A percentile compares a stretch with the other conserved stretches of the same genome.
phyloP scores from a whole-genome alignment of 2,113 vertebrate species.

The Glaucidium brasilianum region DNA sequence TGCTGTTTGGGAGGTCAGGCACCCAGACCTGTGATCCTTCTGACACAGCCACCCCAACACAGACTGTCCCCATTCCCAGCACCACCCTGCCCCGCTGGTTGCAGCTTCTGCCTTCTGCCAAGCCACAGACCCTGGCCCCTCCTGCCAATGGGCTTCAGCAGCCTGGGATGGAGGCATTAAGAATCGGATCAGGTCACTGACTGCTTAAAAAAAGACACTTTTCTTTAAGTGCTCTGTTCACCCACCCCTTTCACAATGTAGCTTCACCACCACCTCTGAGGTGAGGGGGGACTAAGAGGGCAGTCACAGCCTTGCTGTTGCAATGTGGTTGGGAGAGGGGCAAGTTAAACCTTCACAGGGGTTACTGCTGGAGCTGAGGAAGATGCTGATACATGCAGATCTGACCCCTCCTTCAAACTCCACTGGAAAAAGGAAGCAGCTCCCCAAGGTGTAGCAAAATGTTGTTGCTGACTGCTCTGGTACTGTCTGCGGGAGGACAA shows the following conservation, averaged over 20 bases:
- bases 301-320: neutral
- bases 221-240: neutral
- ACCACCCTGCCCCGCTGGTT: neutral
- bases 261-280: neutral
- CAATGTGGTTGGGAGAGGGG: neutral
- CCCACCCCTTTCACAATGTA: neutral
- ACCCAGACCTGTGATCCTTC: neutral
- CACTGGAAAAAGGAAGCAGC: neutral
- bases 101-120: neutral
- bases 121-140: neutral
- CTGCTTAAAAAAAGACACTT: neutral
- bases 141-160: neutral
- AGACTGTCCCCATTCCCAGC: neutral
- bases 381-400: neutral
- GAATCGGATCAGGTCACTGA: neutral
- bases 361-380: neutral
- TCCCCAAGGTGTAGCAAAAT: neutral
- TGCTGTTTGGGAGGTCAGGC: neutral
- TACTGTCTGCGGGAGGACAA: neutral
- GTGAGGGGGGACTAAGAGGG: neutral
- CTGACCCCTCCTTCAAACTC: neutral
- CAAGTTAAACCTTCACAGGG: neutral
- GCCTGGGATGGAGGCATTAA: neutral
- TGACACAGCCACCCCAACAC: neutral
- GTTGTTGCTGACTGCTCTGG: neutral